These are phyloP conservation scores for Achatina immaculata DNA, from an alignment of 1,140 invertebrate species.

Conservation along the genomic window DNA sequence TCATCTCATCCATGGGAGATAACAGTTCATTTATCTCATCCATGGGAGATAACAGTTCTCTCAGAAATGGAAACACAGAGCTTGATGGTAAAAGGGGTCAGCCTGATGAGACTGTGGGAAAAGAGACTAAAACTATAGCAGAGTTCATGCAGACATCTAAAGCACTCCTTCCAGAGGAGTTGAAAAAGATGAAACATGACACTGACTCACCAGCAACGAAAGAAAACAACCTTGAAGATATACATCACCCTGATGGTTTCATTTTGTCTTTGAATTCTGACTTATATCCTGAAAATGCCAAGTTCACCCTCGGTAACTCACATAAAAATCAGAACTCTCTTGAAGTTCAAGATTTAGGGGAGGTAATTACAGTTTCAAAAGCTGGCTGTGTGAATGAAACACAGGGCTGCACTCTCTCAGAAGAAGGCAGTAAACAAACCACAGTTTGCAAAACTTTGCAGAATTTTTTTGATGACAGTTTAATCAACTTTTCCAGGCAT, in stretches of 20 bases:
- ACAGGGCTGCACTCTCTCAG: background rate
- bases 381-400: background rate
- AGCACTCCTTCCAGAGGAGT: background rate
- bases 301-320: background rate
- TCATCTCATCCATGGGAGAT: background rate
- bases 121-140: background rate
- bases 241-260: slow-evolving; percentile 17
- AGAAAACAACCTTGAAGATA: background rate
- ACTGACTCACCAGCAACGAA: background rate
- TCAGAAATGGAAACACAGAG: background rate
- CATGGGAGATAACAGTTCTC: background rate
- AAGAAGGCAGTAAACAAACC: background rate
- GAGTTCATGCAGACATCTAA: background rate
- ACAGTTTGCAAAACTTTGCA: background rate
- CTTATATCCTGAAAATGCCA: background rate
- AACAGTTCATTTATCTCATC: too few species aligned
- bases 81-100: background rate
- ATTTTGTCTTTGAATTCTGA: background rate
- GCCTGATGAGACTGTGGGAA: background rate
- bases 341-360: background rate
- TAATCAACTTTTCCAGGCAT: background rate
- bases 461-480: background rate
- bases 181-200: background rate
- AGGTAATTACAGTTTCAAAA: too few species aligned
- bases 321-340: background rate